Base-by-base conservation (phyloP, 2,113 vertebrate genomes). In the Alces alces region DNA sequence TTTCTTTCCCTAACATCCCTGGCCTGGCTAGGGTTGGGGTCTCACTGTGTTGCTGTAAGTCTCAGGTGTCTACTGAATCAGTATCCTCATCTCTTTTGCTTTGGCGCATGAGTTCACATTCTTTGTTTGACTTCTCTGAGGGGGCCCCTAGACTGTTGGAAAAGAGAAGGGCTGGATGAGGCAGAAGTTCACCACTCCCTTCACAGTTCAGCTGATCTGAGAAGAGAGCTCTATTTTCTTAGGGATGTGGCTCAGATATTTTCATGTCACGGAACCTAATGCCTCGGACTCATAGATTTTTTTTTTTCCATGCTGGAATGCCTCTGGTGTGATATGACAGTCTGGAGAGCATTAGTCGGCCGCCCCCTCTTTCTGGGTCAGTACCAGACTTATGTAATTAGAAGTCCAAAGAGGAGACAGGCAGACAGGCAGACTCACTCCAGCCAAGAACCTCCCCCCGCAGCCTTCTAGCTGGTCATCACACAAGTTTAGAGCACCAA, bases 361-460 rank as follows among this genome's bases (percentile, higher is more conserved):
- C 27, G 6, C 88, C 95, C 82, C 92, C 60, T 94, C 90, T 96
- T 96, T 97, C 95, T 98, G 92, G 97, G 90, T 97, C 92, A 97
- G 80, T 45, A 96, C 91, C 95, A 95, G 92, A n/a, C 76, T 96
- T 97, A 80, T 95, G 97, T 93, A 97, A 97, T 96, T 86, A 79
- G 45, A 95, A 95, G 94, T 94, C 90, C 87, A 94, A 89, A 92
- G 94, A 93, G 36, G 85, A 97, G 96, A 95, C 23, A 28, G 70
- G 73, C 79, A 96, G 95, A 93, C 79, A 55, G 54, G 21, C 47
- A 70, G 96, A 61, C 84, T 88, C 93, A 66, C 33, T 8, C 57
- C 1, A 6, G 87, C 89, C 93, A 86, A 30, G 86, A 52, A 1
- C 43, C 55, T 91, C 86, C 79, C 95, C 79, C 76, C 4, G 0